Evolutionary conservation across 2,888 invertebrate genomes (phyloP), one percentile per base, ranked within the genome.

Genomic region (Catocala fraxini): DNA sequence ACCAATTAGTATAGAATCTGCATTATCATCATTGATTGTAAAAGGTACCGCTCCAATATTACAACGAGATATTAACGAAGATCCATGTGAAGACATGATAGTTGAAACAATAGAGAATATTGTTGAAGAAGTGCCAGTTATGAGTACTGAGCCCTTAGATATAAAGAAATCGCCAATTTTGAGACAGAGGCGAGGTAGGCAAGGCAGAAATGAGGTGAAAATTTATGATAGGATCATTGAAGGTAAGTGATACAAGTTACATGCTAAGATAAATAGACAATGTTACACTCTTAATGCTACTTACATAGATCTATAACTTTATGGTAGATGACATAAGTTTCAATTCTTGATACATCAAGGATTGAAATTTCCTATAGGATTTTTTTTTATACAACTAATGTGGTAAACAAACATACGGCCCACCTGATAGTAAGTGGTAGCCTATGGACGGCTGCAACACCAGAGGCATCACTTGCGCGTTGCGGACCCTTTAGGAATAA

Each of bases 191-290:
- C 78, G 94, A 46, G 94, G 94, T 0, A 77, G 94, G 11, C 93
- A 92, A 64, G 93, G 93, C 0, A 80, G 89, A 57, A 93, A 88
- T 70, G 94, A 93, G 74, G 94, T 95, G 10, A 95, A 94, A 72
- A 94, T 94, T 51, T 94, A 95, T 83, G 94, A 95, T 65, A 87
- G 92, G 60, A 87, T 95, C 70, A 90, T 94, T 79, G 94, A 94
- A 86, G 94, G 93, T 93, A 75, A 45, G 46, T 63, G 25, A 25
- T 25, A 25, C 25, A 25, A 25, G 25, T 25, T 25, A 25, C 25
- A 25, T 25, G 4, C 25, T 15, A 15, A 15, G 15, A 15, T 15
- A 15, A 15, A 15, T 15, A 15, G 15, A 15, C 2, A 15, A 15
- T 15, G 15, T 15, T 15, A 15, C 15, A 15, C 2, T 15, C 2